A percentile compares a stretch with the other conserved stretches of the same genome.
Evolutionary conservation across 2,797 vertebrate genomes (phyloP).

Genomic region (Cirrhinus molitorella): DNA sequence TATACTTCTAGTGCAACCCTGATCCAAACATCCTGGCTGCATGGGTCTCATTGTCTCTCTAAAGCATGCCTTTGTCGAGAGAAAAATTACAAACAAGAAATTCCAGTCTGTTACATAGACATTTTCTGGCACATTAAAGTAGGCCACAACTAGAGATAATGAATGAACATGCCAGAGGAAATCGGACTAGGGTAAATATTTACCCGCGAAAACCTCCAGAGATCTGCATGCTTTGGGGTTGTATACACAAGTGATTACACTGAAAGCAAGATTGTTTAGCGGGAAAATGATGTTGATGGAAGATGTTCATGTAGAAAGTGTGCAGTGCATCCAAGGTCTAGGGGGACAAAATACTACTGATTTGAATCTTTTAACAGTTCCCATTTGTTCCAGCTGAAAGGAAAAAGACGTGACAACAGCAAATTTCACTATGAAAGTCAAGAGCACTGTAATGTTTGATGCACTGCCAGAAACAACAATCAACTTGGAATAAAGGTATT

Average conservation of each 20-base stretch:
- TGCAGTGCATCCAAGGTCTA: neutral
- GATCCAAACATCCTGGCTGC: constrained; percentile 39
- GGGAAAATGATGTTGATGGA: constrained; percentile 51
- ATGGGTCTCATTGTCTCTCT: constrained; percentile 33
- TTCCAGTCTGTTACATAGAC: constrained; percentile 27
- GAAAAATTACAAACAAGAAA: constrained; percentile 48
- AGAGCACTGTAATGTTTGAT: neutral
- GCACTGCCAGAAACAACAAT: constrained; percentile 8
- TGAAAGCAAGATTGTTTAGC: constrained; percentile 46
- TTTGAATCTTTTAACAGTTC: constrained; percentile 6
- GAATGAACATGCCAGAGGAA: constrained; percentile 50
- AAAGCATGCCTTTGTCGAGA: constrained; percentile 29
- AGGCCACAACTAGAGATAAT: constrained; percentile 57
- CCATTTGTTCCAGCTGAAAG: constrained; percentile 12
- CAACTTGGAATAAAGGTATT: constrained; percentile 5
- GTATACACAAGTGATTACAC: constrained; percentile 63
- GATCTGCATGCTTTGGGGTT: constrained; percentile 43
- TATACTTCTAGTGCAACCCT: neutral
- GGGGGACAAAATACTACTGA: neutral
- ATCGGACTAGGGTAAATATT: constrained; percentile 64
- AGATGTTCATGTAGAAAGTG: constrained; percentile 33
- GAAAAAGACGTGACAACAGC: neutral
- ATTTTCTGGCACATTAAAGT: constrained; percentile 51
- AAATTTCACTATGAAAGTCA: neutral
- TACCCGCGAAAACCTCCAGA: constrained; percentile 50